Evolutionary conservation across 2,888 invertebrate species (phyloP).

Genomic region (Muschampia staudingeri): DNA sequence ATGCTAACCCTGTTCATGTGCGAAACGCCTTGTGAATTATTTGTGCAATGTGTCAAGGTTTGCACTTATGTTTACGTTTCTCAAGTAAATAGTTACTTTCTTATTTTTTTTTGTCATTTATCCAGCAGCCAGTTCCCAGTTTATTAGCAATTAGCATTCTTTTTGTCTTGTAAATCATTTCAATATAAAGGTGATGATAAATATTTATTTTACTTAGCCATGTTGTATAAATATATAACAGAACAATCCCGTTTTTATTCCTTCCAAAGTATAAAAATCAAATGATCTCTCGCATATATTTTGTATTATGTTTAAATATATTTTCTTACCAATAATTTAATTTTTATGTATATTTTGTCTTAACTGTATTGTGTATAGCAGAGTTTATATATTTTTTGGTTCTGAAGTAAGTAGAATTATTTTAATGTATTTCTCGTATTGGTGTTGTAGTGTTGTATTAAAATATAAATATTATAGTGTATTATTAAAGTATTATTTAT

Average conservation of each 20-base stretch:
- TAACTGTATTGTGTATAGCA: background rate
- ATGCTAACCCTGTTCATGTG: no score
- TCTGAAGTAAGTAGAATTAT: background rate
- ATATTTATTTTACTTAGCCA: no score
- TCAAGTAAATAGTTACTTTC: no score
- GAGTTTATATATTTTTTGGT: background rate
- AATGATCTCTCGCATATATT: slow-evolving; percentile 24
- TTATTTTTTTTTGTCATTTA: no score
- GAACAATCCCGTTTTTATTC: background rate
- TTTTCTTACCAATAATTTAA: background rate
- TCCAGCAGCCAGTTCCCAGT: no score
- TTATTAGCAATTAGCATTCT: no score
- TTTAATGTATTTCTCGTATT: slow-evolving; percentile 16
- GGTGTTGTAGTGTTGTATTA: slow-evolving; percentile 9
- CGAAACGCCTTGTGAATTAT: no score
- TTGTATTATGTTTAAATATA: slow-evolving; percentile 9
- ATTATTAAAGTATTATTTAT: slow-evolving; percentile 18
- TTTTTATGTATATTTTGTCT: slow-evolving; percentile 1
- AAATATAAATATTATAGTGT: background rate
- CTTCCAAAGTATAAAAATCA: background rate
- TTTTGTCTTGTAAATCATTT: no score
- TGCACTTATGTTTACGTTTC: no score
- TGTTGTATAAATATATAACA: no score
- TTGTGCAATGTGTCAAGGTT: no score
- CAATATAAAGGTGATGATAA: no score